Conservation (phyloP, 2,113 vertebrate species). For the Chelonoidis abingdonii region DNA sequence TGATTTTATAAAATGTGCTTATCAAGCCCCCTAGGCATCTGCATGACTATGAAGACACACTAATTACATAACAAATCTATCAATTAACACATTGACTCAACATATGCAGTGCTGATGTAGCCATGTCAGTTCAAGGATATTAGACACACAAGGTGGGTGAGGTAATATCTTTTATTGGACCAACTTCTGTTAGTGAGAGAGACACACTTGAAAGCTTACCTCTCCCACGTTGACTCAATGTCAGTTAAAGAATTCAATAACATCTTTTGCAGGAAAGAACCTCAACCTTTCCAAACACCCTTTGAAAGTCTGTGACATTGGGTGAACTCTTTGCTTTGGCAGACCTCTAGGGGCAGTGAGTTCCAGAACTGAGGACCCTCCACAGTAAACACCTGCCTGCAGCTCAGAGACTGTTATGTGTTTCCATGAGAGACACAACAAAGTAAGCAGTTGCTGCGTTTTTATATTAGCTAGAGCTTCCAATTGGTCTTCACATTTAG, state of each 20-base stretch:
- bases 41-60: background rate
- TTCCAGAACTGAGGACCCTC: background rate
- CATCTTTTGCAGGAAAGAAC: background rate
- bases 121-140: background rate
- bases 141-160: background rate
- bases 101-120: background rate
- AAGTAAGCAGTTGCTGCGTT: slow-evolving; percentile 53
- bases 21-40: background rate
- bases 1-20: slow-evolving; percentile 22
- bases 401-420: slow-evolving; percentile 28
- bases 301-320: background rate
- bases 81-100: background rate
- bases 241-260: slow-evolving; percentile 1
- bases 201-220: background rate
- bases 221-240: background rate
- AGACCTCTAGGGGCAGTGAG: background rate
- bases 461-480: slow-evolving; percentile 49
- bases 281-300: background rate
- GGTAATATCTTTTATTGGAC: background rate
- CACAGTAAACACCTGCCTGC: background rate
- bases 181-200: background rate
- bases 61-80: background rate
- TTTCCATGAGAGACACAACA: slow-evolving; percentile 35
- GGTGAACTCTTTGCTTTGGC: background rate
- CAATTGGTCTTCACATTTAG: slow-evolving; percentile 30